phyloP scores from a whole-genome alignment of 2,797 vertebrate species.

The Siniperca obscura region DNA sequence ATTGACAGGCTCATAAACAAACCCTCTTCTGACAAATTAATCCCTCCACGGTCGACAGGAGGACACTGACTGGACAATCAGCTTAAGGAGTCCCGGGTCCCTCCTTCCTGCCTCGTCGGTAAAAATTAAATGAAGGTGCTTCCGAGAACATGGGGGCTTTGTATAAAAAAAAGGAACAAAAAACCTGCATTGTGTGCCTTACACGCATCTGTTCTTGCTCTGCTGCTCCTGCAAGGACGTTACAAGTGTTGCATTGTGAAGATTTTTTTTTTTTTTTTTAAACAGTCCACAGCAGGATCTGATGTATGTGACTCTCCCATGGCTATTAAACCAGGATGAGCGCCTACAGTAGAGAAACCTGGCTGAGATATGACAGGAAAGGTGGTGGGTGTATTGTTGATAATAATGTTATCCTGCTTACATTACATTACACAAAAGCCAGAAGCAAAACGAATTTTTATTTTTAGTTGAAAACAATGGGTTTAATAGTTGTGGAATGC shows the following conservation, averaged over 20 bases:
- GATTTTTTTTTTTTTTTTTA: background rate
- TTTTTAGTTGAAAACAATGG: constrained; percentile 72
- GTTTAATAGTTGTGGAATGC: constrained; percentile 70
- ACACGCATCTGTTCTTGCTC: constrained; percentile 69
- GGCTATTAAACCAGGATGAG: constrained; percentile 54
- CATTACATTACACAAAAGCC: constrained; percentile 67
- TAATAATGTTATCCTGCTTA: constrained; percentile 76
- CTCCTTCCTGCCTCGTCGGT: constrained; percentile 86
- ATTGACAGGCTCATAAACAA: constrained; percentile 77
- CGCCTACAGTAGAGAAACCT: constrained; percentile 57
- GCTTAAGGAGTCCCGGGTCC: constrained; percentile 78
- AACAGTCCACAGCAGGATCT: constrained; percentile 53
- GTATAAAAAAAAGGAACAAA: constrained; percentile 37
- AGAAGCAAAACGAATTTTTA: constrained; percentile 67
- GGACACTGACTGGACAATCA: constrained; percentile 80
- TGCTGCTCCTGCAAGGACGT: constrained; percentile 61
- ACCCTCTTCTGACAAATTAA: constrained; percentile 63
- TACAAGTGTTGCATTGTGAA: constrained; percentile 68
- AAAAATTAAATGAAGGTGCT: constrained; percentile 92
- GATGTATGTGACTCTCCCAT: constrained; percentile 52
- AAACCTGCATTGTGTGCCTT: constrained; percentile 60
- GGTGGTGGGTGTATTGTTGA: constrained; percentile 71
- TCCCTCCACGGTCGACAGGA: constrained; percentile 61
- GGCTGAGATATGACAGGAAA: constrained; percentile 68
- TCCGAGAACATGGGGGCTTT: constrained; percentile 89